These are phyloP conservation scores for Tretioscincus oriximinensis DNA, from an alignment of 2,113 vertebrate species.

Conservation along the genomic window DNA sequence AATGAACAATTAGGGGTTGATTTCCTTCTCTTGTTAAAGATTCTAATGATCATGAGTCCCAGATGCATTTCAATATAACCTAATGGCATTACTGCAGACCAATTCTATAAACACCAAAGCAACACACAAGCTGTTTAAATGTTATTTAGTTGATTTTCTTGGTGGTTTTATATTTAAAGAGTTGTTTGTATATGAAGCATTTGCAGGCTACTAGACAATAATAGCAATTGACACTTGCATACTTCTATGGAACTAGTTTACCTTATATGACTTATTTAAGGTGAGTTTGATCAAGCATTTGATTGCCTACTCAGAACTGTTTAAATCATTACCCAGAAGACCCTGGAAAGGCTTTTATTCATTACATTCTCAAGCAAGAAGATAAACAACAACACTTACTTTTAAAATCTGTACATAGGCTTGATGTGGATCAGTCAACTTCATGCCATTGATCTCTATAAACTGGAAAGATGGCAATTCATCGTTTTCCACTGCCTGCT, in stretches of 20 bases:
- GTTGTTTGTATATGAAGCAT: not conserved
- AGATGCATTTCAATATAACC: not conserved
- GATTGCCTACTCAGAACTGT: not conserved
- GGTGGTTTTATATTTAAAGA: not conserved
- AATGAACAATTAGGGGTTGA: no score
- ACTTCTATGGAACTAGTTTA: not conserved
- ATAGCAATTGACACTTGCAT: not conserved
- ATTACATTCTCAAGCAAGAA: not conserved
- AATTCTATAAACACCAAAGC: not conserved
- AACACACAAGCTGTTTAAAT: not conserved
- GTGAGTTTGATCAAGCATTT: not conserved
- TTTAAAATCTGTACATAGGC: slow-evolving; percentile 94
- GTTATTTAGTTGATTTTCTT: not conserved
- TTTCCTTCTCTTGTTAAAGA: no score
- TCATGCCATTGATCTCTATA: slow-evolving; percentile 96
- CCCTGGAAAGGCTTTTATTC: not conserved
- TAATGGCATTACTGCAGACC: no score
- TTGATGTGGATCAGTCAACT: slow-evolving; percentile 95
- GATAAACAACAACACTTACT: slow-evolving; percentile 61
- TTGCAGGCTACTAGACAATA: not conserved
- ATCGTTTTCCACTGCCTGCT: slow-evolving; percentile 77
- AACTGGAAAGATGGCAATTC: slow-evolving; percentile 83
- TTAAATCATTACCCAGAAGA: not conserved
- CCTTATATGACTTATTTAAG: not conserved
- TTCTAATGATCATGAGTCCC: not conserved